A percentile compares a stretch with the other conserved stretches of the same genome.
These are phyloP conservation scores for Mugil cephalus DNA, from an alignment of 2,113 vertebrate genomes.

Conservation along the genomic window DNA sequence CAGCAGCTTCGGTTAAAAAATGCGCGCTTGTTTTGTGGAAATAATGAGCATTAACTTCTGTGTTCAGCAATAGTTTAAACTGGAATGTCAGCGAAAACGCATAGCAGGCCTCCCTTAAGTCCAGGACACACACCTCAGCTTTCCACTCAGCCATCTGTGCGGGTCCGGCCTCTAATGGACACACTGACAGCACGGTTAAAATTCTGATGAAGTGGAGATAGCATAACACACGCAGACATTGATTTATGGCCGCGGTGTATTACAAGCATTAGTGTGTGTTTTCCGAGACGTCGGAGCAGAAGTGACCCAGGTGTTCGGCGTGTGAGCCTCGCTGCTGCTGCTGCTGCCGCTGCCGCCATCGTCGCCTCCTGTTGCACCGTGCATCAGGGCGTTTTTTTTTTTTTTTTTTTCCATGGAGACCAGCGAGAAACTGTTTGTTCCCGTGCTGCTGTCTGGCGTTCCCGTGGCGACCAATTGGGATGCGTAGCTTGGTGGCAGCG, in stretches of 20 bases:
- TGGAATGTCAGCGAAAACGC: constrained; percentile 31
- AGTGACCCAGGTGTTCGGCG: constrained; percentile 67
- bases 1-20: constrained; percentile 7
- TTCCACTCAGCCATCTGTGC: constrained; percentile 62
- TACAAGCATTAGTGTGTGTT: constrained; percentile 53
- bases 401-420: constrained; percentile 62
- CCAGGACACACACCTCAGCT: constrained; percentile 45
- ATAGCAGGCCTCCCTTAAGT: constrained; percentile 20
- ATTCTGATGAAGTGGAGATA: constrained; percentile 63
- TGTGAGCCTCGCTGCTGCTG: constrained; percentile 33
- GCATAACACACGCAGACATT: constrained; percentile 59
- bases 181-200: constrained; percentile 37
- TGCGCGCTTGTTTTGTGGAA: neutral
- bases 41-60: neutral
- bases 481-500: constrained; percentile 80
- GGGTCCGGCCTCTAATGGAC: constrained; percentile 46
- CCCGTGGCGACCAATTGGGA: constrained; percentile 85
- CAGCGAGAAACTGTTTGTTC: constrained; percentile 74
- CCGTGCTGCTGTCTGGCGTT: constrained; percentile 78
- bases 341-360: constrained; percentile 42
- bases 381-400: constrained; percentile 45
- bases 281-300: constrained; percentile 50
- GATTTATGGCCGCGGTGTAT: constrained; percentile 69
- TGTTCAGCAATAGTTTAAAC: constrained; percentile 19
- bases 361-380: constrained; percentile 73